Base-by-base conservation (phyloP, 1,140 invertebrate species). In the Eciton burchellii region DNA sequence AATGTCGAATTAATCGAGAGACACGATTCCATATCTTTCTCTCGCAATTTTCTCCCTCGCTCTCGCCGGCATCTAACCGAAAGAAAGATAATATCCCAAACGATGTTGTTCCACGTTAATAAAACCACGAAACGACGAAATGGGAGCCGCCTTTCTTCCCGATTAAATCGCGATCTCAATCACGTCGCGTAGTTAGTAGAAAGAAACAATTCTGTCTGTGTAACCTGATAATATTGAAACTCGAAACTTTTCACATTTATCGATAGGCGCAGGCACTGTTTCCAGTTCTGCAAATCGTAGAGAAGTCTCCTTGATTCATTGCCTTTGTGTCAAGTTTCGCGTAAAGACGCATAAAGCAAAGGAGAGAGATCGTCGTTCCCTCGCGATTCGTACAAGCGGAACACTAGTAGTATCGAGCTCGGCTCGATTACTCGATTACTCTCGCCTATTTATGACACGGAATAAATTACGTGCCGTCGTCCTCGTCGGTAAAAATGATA, bases 401-500 rank as follows among this genome's bases (percentile, higher is more conserved):
- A 76, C 63, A 24, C 35, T 12, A 26, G 54, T 47, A 84, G 52
- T 62, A 59, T 76, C 57, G 47, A n/a, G n/a, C 49, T 70, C 57
- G 52, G 4, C 26, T n/a, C 26, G 35, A 76, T 73, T 56, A 52
- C 54, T 3, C 24, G 35, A 76, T 73, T 56, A 52, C 54, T 3
- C 24, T 79, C 47, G 54, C 47, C 26, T 49, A 81, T 85, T 84
- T 84, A 56, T 52, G 68, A 63, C 29, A 4, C 6, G 43, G 59
- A 41, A 72, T 84, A 85, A 85, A 81, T 85, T 85, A 84, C 59
- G 47, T 16, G 57, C 11, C 72, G 47, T 26, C 43, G 71, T 82
- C n/a, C n/a, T n/a, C 52, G 71, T 47, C 45, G 70, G 60, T 24
- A 70, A 83, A 70, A 84, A 79, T 49, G 43, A 81, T 57, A 79